Evolutionary conservation across 2,113 vertebrate genomes (phyloP).

Genomic region (Diphyllodes magnificus): DNA sequence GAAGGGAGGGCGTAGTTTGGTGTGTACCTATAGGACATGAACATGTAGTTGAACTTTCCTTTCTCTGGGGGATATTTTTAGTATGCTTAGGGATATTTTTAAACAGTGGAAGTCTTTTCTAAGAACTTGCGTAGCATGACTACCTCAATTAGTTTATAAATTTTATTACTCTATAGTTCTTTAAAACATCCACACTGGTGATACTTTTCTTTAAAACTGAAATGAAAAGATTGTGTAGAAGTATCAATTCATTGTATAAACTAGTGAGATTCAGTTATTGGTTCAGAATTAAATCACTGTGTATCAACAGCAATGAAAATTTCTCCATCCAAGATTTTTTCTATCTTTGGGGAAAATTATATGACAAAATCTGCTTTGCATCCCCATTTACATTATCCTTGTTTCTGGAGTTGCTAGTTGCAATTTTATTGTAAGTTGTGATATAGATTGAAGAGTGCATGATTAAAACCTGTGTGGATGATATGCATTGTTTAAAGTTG

Average conservation of each 20-base stretch:
- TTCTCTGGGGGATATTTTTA: background rate
- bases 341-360: background rate
- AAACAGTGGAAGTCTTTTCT: background rate
- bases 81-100: background rate
- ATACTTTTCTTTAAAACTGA: background rate
- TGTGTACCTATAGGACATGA: background rate
- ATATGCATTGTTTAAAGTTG: background rate
- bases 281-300: background rate
- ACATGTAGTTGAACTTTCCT: background rate
- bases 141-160: background rate
- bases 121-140: background rate
- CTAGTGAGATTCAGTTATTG: background rate
- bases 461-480: background rate
- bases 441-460: background rate
- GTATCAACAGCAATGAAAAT: background rate
- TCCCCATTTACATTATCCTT: background rate
- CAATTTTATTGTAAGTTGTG: background rate
- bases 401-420: background rate
- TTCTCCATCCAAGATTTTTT: background rate
- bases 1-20: background rate
- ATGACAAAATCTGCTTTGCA: background rate
- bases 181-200: background rate
- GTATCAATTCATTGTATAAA: background rate
- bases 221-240: background rate
- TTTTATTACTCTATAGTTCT: background rate